Evolutionary conservation across 2,888 invertebrate genomes (phyloP).

Genomic region (Meteorus colon): DNA sequence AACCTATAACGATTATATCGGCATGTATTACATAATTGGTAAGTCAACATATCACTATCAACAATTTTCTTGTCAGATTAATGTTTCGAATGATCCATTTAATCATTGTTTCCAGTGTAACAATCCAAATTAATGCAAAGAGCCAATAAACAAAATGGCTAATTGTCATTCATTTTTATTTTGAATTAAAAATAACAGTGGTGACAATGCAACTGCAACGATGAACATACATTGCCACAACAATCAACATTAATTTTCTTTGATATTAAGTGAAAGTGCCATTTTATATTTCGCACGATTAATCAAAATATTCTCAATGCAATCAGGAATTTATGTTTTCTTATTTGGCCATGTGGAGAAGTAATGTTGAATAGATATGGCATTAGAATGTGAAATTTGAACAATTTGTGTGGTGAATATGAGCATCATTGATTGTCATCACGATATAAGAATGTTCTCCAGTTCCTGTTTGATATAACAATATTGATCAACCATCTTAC

Average conservation of each 20-base stretch:
- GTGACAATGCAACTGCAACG: slow-evolving; percentile 54
- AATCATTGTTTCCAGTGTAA: slow-evolving; percentile 10
- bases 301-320: not conserved
- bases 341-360: not conserved
- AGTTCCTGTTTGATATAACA: no score
- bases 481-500: no score
- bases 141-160: slow-evolving; percentile 27
- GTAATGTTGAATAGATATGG: no score
- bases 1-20: slow-evolving; percentile 5
- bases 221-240: slow-evolving; percentile 54
- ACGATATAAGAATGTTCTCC: no score
- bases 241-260: slow-evolving; percentile 35
- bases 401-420: no score
- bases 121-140: slow-evolving; percentile 37
- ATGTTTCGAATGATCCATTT: not conserved
- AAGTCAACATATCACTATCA: not conserved
- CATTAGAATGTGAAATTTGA: no score
- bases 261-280: slow-evolving; percentile 1
- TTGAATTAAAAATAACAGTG: slow-evolving; percentile 52
- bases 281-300: not conserved
- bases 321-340: not conserved
- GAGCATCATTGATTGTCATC: no score
- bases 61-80: not conserved
- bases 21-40: not conserved
- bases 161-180: not conserved